phyloP scores from a whole-genome alignment of 1,140 invertebrate genomes.

The Bombus ignitus region DNA sequence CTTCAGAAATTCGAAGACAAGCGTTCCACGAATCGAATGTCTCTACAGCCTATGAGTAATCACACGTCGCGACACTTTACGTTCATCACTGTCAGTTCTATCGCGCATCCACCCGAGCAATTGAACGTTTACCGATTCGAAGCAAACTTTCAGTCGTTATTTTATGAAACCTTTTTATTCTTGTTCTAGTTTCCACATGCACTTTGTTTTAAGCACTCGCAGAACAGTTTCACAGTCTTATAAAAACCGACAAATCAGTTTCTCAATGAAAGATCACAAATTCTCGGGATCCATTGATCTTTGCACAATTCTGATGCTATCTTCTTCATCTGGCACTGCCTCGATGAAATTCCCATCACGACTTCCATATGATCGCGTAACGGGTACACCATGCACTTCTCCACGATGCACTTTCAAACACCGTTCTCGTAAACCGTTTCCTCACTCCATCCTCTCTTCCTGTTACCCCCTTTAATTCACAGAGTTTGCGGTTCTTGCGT shows the following conservation, averaged over 20 bases:
- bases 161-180: neutral
- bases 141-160: neutral
- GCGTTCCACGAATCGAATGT: neutral
- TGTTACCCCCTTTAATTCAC: neutral
- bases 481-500: neutral
- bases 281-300: neutral
- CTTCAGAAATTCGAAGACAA: neutral
- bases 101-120: neutral
- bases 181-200: neutral
- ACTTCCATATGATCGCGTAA: slow-evolving; percentile 40
- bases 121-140: too few relatives aligned
- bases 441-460: slow-evolving; percentile 33
- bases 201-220: neutral
- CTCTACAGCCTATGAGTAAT: neutral
- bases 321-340: neutral
- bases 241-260: neutral
- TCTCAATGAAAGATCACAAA: neutral
- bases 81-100: neutral
- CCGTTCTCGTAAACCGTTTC: slow-evolving; percentile 26
- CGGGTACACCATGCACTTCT: slow-evolving; percentile 51
- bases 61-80: neutral
- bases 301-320: neutral
- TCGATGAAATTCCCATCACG: slow-evolving; percentile 33
- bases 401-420: slow-evolving; percentile 58
- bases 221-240: slow-evolving; percentile 1